These are phyloP conservation scores for Limnothrissa miodon DNA, from an alignment of 2,113 vertebrate species.

Conservation along the genomic window DNA sequence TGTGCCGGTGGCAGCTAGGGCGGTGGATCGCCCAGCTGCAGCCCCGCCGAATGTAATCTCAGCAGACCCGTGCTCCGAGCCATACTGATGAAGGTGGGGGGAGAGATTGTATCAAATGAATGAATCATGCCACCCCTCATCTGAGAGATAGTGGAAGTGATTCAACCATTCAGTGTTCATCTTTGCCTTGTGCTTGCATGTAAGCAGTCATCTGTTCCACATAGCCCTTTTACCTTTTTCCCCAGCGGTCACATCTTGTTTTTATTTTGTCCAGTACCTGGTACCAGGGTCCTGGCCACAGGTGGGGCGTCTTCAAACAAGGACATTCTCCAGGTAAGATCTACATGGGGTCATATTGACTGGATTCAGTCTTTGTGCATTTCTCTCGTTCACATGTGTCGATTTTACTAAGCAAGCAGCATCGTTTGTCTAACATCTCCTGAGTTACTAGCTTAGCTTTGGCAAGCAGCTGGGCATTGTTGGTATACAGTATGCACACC, in stretches of 20 bases:
- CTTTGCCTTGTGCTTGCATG: not conserved
- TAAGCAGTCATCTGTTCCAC: not conserved
- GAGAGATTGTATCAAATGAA: not conserved
- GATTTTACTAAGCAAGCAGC: not conserved
- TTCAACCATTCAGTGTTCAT: not conserved
- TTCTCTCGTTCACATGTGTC: not conserved
- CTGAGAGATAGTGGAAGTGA: not conserved
- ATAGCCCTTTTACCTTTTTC: too few relatives aligned
- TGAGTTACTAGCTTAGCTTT: not conserved
- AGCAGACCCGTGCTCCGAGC: not conserved
- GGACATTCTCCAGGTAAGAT: conserved; percentile 84
- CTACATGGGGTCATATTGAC: not conserved
- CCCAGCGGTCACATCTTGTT: not conserved
- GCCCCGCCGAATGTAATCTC: not conserved
- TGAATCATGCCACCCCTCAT: not conserved
- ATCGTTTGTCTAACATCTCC: not conserved
- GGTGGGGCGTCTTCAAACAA: conserved; percentile 88
- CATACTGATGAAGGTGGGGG: not conserved
- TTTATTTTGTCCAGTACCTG: conserved; percentile 73
- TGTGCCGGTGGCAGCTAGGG: not conserved
- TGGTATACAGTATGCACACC: not conserved
- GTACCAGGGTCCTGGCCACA: conserved; percentile 87
- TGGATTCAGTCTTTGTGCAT: not conserved
- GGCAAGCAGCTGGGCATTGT: not conserved
- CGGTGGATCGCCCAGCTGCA: not conserved